A percentile compares a stretch with the other conserved stretches of the same genome.
phyloP scores from a whole-genome alignment of 2,113 vertebrate species.

The Phylloscopus trochilus region DNA sequence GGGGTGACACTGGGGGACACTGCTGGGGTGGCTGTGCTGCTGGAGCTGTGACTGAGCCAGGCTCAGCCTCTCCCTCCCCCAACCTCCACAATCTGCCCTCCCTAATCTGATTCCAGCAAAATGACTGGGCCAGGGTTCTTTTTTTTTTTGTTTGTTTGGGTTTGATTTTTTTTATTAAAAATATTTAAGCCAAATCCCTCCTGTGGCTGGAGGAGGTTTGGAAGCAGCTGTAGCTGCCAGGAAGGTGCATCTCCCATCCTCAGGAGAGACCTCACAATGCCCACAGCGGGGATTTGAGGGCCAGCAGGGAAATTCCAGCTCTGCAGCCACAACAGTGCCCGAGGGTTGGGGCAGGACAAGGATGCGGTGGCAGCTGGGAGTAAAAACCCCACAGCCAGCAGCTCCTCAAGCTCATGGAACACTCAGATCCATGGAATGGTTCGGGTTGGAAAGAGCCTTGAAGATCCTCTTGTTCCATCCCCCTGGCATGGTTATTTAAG shows the following conservation, averaged over 20 bases:
- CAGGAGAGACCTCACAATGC: background rate
- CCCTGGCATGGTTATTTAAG: background rate
- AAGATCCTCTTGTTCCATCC: background rate
- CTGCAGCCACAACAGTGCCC: background rate
- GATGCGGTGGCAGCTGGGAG: background rate
- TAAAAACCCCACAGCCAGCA: background rate
- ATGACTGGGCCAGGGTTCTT: background rate
- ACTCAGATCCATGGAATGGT: background rate
- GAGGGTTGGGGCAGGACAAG: accelerated
- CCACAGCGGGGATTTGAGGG: background rate
- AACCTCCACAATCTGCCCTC: background rate
- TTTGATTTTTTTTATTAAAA: background rate
- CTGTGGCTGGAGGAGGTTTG: background rate
- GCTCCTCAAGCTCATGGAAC: background rate
- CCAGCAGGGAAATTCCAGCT: background rate
- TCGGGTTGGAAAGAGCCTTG: background rate
- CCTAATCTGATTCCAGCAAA: conserved; percentile 29
- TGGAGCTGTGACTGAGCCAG: background rate
- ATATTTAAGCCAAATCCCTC: conserved; percentile 27
- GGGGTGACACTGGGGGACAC: background rate
- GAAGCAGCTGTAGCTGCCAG: background rate
- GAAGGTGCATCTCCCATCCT: background rate
- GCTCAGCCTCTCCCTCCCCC: background rate
- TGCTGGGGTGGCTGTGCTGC: background rate
- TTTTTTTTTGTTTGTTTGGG: background rate